A percentile compares a stretch with the other conserved stretches of the same genome.
Conservation (phyloP, 2,113 vertebrate species). For the Acrocephalus kingi region DNA sequence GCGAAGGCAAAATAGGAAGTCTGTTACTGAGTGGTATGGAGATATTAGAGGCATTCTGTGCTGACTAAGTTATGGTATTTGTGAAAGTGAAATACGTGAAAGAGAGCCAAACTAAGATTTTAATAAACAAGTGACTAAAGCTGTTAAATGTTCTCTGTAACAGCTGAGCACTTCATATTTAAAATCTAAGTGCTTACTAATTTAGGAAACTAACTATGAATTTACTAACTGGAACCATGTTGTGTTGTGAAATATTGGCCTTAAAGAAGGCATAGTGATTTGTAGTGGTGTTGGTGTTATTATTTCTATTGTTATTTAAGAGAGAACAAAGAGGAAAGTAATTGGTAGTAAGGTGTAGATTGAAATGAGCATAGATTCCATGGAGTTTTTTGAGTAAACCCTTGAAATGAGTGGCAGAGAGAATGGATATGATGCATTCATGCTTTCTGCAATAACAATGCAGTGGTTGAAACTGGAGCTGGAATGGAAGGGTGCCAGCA, state of each 20-base stretch:
- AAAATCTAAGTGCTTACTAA: not conserved
- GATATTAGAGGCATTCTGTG: not conserved
- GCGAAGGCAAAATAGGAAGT: not conserved
- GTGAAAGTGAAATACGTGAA: not conserved
- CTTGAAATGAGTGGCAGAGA: not conserved
- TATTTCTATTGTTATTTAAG: not conserved
- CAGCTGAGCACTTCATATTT: conserved; percentile 2
- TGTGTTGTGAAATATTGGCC: not conserved
- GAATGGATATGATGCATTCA: not conserved
- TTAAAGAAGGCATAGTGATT: not conserved
- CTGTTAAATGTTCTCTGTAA: not conserved
- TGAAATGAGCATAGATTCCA: not conserved
- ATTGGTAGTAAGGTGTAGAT: not conserved
- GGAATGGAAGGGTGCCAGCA: not conserved
- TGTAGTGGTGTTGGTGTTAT: not conserved
- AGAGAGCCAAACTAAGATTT: not conserved
- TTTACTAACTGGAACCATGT: not conserved
- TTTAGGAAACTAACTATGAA: not conserved
- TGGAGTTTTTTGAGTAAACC: not conserved
- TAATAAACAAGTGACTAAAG: conserved; percentile 11
- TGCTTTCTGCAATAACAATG: not conserved
- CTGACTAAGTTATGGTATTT: not conserved
- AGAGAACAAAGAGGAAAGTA: not conserved
- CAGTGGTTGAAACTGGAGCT: not conserved
- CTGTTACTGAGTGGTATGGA: not conserved